Evolutionary conservation across 1,140 invertebrate species (phyloP), one percentile per base, ranked within the genome.

Genomic region (Drosophila malerkotliana): DNA sequence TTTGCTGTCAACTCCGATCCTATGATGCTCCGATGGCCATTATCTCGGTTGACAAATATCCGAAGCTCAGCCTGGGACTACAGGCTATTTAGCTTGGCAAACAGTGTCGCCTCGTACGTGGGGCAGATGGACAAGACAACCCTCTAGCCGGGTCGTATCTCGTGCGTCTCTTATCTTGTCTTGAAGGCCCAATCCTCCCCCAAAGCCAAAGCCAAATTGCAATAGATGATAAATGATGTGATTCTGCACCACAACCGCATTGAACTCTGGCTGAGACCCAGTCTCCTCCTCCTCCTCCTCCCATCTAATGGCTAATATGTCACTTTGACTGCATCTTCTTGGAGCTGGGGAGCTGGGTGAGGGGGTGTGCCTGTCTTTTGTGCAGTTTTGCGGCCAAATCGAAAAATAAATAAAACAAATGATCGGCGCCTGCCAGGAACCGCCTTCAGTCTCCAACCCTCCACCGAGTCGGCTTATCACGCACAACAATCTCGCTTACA

Each of bases 351-450:
- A 21, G 21, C 21, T 3, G 21, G 21, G 21, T 18, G 18, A 18
- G 18, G 18, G 21, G 21, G 21, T 0, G 21, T 21, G 21, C 21
- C 34, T 37, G 18, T 68, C 63, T 34, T 71, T 49, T 71, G 73
- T 76, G 72, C 73, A 77, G 18, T 63, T 58, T 66, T 62, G 18
- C 67, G 52, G 47, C 63, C 79, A 88, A 87, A 87, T 88, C 82
- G 82, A 88, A 76, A 88, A 88, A 88, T 88, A 87, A 87, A 88
- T 88, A 88, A 82, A 79, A 87, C 83, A 87, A 87, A 87, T 87
- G 82, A 82, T 79, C 62, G 37, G 67, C 54, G 55, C 62, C 54
- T 52, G 60, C 56, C 49, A 57, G 56, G 45, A 41, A 49, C 52
- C 41, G 61, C 49, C 58, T 39, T 24, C 57, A 37, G 21, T 14